Evolutionary conservation across 2,888 invertebrate species (phyloP).

Genomic region (Leptinotarsa rubiginosa): DNA sequence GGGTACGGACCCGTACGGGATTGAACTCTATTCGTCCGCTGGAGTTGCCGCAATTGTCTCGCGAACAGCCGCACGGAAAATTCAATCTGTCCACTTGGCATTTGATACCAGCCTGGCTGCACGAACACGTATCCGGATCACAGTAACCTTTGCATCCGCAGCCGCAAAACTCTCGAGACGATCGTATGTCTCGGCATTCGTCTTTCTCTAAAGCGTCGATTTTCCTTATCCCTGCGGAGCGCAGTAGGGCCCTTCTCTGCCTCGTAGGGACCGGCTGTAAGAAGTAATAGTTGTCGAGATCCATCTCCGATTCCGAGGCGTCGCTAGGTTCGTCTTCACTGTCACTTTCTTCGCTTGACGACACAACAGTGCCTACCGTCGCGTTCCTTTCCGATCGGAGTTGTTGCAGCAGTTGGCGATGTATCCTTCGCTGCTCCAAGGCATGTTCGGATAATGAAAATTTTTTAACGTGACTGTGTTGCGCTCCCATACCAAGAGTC

Average conservation of each 20-base stretch:
- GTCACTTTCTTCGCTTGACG: slow-evolving; percentile 87
- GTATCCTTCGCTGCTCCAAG: slow-evolving; percentile 86
- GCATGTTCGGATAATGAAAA: slow-evolving; percentile 91
- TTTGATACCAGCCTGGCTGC: slow-evolving; percentile 94
- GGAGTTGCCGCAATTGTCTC: slow-evolving; percentile 93
- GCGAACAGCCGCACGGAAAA: slow-evolving; percentile 96
- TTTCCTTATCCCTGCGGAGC: slow-evolving; percentile 93
- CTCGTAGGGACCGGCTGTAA: slow-evolving; percentile 92
- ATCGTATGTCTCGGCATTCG: slow-evolving; percentile 91
- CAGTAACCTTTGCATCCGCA: slow-evolving; percentile 94
- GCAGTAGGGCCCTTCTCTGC: slow-evolving; percentile 86
- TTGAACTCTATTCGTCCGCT: slow-evolving; percentile 96
- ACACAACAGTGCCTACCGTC: slow-evolving; percentile 65
- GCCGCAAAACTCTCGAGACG: slow-evolving; percentile 93
- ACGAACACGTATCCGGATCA: slow-evolving; percentile 95
- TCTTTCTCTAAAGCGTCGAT: slow-evolving; percentile 94
- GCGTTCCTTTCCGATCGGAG: slow-evolving; percentile 78
- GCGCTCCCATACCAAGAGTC: slow-evolving; percentile 92
- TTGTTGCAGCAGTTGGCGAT: slow-evolving; percentile 81
- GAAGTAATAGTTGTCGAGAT: slow-evolving; percentile 90
- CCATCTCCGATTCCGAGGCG: slow-evolving; percentile 84
- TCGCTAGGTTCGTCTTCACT: slow-evolving; percentile 88
- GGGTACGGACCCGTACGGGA: slow-evolving; percentile 93
- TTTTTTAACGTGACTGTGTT: slow-evolving; percentile 77
- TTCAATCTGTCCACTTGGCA: slow-evolving; percentile 97